Percentiles rank a stretch among this genome's conserved stretches.
phyloP scores from a whole-genome alignment of 2,888 invertebrate species.

The Drosophila fungiperda region DNA sequence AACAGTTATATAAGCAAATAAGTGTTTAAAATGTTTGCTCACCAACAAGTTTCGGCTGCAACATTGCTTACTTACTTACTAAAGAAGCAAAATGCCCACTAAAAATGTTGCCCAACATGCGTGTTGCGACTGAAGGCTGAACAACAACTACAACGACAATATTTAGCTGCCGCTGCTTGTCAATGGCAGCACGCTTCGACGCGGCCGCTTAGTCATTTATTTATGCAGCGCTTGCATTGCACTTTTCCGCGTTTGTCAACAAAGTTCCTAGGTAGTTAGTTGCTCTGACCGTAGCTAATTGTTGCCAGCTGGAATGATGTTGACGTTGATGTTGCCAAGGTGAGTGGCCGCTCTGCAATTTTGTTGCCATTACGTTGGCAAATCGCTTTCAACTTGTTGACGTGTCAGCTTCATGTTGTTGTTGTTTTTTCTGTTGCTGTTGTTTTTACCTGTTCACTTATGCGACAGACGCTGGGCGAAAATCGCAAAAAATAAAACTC shows the following conservation, averaged over 20 bases:
- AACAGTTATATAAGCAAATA: slow-evolving; percentile 53
- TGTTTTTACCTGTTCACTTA: slow-evolving; percentile 10
- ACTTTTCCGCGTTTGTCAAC: slow-evolving; percentile 69
- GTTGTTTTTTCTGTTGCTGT: slow-evolving; percentile 21
- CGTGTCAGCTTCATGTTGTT: slow-evolving; percentile 14
- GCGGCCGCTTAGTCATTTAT: slow-evolving; percentile 60
- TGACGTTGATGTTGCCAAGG: slow-evolving; percentile 59
- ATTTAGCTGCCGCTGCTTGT: slow-evolving; percentile 37
- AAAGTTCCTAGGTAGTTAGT: slow-evolving; percentile 45
- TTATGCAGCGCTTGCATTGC: slow-evolving; percentile 29
- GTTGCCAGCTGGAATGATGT: slow-evolving; percentile 36
- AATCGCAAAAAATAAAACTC: slow-evolving; percentile 15
- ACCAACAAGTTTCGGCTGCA: slow-evolving; percentile 61
- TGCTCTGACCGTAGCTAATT: slow-evolving; percentile 52
- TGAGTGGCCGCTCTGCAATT: slow-evolving; percentile 63
- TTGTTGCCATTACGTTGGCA: slow-evolving; percentile 60
- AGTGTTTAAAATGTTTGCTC: slow-evolving; percentile 27
- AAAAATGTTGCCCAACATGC: slow-evolving; percentile 55
- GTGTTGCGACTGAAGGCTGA: slow-evolving; percentile 21
- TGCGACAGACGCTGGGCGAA: slow-evolving; percentile 24
- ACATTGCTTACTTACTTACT: slow-evolving; percentile 28
- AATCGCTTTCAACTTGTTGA: slow-evolving; percentile 55
- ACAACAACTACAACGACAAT: slow-evolving; percentile 33
- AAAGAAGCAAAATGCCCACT: slow-evolving; percentile 19
- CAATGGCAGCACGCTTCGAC: slow-evolving; percentile 54